Evolutionary conservation across 2,113 vertebrate species (phyloP), one percentile per base, ranked within the genome.

Genomic region (Dipodomys ordii): DNA sequence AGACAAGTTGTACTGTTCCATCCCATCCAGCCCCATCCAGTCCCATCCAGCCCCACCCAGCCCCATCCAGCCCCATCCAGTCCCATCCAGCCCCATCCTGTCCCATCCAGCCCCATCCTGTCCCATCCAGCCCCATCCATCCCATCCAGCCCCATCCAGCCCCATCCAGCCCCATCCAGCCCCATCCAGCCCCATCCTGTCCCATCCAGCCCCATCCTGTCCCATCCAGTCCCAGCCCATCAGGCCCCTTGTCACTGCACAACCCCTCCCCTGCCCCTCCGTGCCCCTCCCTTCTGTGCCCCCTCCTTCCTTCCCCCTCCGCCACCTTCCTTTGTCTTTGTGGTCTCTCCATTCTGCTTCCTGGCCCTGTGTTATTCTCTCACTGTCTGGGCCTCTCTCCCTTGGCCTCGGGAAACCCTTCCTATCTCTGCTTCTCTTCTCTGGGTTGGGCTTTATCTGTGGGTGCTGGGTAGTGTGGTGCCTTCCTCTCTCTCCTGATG

Each of bases 221-320:
- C 82, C 92, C 95, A 96, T 98, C 97, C 95, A 90, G 89, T 97
- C 88, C 22, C 62, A 0, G 80, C 80, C 7, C 80, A 88, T 92
- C 94, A 88, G 85, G 39, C 25, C 92, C 90, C 22, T 0, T 64
- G 35, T 81, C 89, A 68, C 73, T 68, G 27, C 44, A 11, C 0
- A 13, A 60, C 71, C 62, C 46, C 67, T 72, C 74, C 78, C 32
- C 28, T 53, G 1, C 79, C 83, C 44, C 10, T 6, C 83, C 4
- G 20, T 57, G 74, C 67, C 53, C 57, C 73, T 65, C 57, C 53
- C 67, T 80, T 12, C 44, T 3, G 87, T 15, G 20, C 80, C 28
- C 39, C 60, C 44, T 18, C 64, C 62, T 71, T 27, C 67, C 88
- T 71, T 27, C 68, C 88, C 74, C 22, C 6, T 78, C 32, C 16